Evolutionary conservation across 2,113 vertebrate genomes (phyloP).

Genomic region (Hystrix cristata): DNA sequence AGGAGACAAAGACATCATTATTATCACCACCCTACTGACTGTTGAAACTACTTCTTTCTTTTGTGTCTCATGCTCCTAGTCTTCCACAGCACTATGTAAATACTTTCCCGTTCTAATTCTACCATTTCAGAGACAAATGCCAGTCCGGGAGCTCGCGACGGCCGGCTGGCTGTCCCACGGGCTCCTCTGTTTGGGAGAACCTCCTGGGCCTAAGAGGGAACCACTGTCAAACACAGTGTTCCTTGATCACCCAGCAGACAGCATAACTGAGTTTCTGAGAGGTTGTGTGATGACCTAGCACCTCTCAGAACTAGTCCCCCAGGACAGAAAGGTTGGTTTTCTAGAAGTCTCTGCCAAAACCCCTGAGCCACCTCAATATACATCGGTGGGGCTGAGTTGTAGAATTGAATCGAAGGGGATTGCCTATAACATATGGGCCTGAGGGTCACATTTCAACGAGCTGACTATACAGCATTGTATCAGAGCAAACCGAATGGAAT

Average conservation of each 20-base stretch:
- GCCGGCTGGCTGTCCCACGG: neutral
- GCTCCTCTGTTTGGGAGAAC: slow-evolving; percentile 1
- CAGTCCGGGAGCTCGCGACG: neutral
- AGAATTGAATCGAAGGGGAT: slow-evolving; percentile 13
- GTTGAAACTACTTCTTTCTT: slow-evolving; percentile 37
- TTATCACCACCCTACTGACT: neutral
- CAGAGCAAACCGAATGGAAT: slow-evolving; percentile 37
- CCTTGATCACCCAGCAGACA: neutral
- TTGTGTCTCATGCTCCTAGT: slow-evolving; percentile 65
- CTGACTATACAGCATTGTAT: slow-evolving; percentile 5
- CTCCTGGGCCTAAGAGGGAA: neutral
- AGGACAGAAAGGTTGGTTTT: neutral
- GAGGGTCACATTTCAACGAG: slow-evolving; percentile 34
- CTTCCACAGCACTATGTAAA: slow-evolving; percentile 54
- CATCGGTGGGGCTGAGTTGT: neutral
- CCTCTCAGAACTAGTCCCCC: neutral
- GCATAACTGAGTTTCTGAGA: neutral
- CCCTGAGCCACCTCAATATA: slow-evolving; percentile 54
- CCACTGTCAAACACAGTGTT: neutral
- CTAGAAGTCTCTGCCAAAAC: slow-evolving; percentile 58
- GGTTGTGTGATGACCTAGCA: neutral
- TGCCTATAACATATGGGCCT: slow-evolving; percentile 61
- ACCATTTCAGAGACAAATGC: slow-evolving; percentile 35
- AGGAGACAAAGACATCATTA: slow-evolving; percentile 62
- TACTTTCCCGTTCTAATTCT: slow-evolving; percentile 71